These are phyloP conservation scores for Neoascia interrupta DNA, from an alignment of 2,888 invertebrate genomes.

Conservation along the genomic window DNA sequence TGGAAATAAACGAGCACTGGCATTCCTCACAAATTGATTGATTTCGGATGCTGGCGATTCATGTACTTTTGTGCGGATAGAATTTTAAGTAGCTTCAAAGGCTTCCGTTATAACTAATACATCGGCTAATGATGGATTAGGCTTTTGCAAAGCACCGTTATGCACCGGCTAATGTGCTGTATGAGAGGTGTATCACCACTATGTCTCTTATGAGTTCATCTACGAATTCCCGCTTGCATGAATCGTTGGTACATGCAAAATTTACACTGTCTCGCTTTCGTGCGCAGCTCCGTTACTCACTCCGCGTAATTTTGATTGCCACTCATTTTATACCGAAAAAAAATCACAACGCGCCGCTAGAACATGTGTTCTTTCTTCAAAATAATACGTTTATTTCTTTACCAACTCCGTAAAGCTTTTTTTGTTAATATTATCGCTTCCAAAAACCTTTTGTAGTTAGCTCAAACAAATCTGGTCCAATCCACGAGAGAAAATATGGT, in stretches of 20 bases:
- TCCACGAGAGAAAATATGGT: conserved; percentile 61
- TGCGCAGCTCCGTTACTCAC: conserved; percentile 63
- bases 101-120: conserved; percentile 55
- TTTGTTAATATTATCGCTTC: conserved; percentile 27
- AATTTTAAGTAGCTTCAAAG: conserved; percentile 60
- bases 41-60: conserved; percentile 2
- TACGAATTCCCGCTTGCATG: conserved; percentile 45
- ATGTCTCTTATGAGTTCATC: conserved; percentile 61
- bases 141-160: conserved; percentile 56
- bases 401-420: conserved; percentile 31
- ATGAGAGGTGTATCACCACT: conserved; percentile 53
- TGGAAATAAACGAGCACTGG: no score
- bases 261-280: conserved; percentile 53
- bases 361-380: conserved; percentile 39
- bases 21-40: no score
- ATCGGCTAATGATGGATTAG: conserved; percentile 50
- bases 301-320: conserved; percentile 54
- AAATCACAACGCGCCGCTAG: conserved; percentile 61
- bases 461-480: conserved; percentile 48
- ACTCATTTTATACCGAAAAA: conserved; percentile 56
- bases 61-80: conserved; percentile 44
- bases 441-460: conserved; percentile 63
- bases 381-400: conserved; percentile 56
- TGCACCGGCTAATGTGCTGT: conserved; percentile 62
- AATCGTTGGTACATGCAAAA: conserved; percentile 49